Evolutionary conservation across 2,888 invertebrate genomes (phyloP).

Genomic region (Lepidochrysops patricia): DNA sequence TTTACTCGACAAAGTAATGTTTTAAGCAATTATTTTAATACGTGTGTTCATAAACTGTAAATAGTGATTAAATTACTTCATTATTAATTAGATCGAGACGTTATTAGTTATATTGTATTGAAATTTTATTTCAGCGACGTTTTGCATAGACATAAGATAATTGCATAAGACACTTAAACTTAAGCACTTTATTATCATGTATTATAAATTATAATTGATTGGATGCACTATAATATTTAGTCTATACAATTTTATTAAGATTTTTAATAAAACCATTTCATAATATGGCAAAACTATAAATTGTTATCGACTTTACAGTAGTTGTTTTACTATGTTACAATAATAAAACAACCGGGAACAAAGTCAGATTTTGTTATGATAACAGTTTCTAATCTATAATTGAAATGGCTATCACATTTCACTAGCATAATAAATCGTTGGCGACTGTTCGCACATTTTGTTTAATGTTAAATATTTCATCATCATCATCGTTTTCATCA

Average conservation of each 20-base stretch:
- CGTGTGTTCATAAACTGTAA: neutral
- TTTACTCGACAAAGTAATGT: constrained; percentile 16
- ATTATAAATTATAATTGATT: too few relatives aligned
- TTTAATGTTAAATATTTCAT: neutral
- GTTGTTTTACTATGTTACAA: neutral
- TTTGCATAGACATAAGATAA: too few relatives aligned
- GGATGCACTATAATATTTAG: too few relatives aligned
- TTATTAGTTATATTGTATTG: too few relatives aligned
- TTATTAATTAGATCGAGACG: neutral
- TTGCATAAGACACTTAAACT: too few relatives aligned
- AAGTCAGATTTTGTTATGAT: constrained; percentile 7
- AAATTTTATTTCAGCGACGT: too few relatives aligned
- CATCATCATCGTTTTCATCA: neutral
- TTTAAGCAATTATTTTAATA: constrained; percentile 4
- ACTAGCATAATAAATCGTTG: neutral
- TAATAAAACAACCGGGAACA: constrained; percentile 1
- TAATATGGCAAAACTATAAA: neutral
- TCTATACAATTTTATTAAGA: too few relatives aligned
- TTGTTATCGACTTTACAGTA: neutral
- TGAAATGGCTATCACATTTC: constrained; percentile 10
- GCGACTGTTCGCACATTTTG: neutral
- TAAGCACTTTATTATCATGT: too few relatives aligned
- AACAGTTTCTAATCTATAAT: constrained; percentile 9
- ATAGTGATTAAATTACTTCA: neutral
- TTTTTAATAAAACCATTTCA: too few relatives aligned